These are phyloP conservation scores for Caracal caracal DNA, from an alignment of 2,113 vertebrate genomes.

Conservation along the genomic window DNA sequence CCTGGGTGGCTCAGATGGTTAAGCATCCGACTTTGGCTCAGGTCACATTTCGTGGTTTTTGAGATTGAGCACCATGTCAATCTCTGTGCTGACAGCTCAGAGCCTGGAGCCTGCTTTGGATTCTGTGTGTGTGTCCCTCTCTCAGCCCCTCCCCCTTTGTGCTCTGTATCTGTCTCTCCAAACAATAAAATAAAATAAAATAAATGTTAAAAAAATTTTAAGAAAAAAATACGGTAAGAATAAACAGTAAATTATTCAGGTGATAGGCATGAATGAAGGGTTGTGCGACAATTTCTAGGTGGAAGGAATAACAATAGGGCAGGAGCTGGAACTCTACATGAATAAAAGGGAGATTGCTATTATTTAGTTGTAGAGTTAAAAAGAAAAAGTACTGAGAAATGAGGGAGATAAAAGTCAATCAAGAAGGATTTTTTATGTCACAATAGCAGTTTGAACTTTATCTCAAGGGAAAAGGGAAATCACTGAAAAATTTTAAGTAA, in stretches of 20 bases:
- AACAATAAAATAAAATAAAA: no score
- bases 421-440: not conserved
- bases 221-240: not conserved
- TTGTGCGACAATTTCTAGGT: not conserved
- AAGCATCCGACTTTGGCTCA: no score
- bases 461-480: not conserved
- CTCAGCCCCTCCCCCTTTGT: no score
- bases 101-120: no score
- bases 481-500: not conserved
- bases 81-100: no score
- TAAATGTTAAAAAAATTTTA: no score
- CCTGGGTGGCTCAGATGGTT: no score
- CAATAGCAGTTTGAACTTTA: not conserved
- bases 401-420: not conserved
- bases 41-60: no score
- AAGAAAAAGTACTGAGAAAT: not conserved
- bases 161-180: no score
- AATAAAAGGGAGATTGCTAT: not conserved
- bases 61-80: no score
- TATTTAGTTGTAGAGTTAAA: not conserved
- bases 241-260: not conserved
- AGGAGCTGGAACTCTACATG: not conserved
- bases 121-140: no score
- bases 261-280: not conserved
- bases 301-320: not conserved